Evolutionary conservation across 2,888 invertebrate species (phyloP).

Genomic region (Ophioninae sp.): DNA sequence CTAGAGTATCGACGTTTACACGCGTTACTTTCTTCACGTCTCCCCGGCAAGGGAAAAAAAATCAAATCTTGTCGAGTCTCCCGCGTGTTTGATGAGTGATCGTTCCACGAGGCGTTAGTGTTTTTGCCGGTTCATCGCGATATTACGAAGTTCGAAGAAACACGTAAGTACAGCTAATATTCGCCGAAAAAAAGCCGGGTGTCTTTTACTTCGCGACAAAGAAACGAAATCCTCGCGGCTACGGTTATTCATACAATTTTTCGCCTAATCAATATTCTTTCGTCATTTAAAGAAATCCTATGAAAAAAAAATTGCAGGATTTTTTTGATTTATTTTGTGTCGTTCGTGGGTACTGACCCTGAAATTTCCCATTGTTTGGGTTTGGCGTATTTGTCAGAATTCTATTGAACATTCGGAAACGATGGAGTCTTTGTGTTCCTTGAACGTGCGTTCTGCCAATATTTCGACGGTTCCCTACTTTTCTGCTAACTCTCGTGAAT

Average conservation of each 20-base stretch:
- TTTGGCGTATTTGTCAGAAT: neutral
- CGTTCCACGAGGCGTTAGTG: neutral
- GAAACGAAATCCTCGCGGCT: neutral
- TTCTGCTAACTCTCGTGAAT: neutral
- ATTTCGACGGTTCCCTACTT: neutral
- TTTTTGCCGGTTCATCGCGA: neutral
- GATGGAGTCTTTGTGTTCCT: neutral
- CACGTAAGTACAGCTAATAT: slow-evolving; percentile 35
- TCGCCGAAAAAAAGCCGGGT: neutral
- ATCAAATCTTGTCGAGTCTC: neutral
- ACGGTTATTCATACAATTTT: neutral
- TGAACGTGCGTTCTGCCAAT: neutral
- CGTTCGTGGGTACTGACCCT: too few species aligned
- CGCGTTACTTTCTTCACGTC: neutral
- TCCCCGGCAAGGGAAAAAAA: neutral
- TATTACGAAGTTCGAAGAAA: slow-evolving; percentile 17
- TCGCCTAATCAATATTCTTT: neutral
- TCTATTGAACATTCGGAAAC: neutral
- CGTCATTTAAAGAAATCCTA: neutral
- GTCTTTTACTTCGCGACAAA: neutral
- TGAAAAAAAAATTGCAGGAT: neutral
- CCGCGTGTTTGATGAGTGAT: neutral
- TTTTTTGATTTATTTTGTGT: too few species aligned
- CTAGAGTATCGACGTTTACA: neutral
- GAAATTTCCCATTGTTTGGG: neutral